Percentiles rank a stretch among this genome's conserved stretches.
Evolutionary conservation across 2,797 vertebrate species (phyloP).

Genomic region (Poeciliopsis gracilis): DNA sequence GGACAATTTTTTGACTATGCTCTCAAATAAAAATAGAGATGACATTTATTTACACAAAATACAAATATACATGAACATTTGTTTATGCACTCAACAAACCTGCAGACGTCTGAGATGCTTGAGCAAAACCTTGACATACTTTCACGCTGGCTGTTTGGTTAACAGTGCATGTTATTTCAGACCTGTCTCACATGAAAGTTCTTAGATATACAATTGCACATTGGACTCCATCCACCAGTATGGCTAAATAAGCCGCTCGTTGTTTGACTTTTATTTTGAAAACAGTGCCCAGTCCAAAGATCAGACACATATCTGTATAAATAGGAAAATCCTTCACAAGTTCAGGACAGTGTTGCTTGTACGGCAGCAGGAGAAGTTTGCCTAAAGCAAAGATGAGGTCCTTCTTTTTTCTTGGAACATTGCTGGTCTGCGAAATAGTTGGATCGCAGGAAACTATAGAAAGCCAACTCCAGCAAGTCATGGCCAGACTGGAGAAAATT

Average conservation of each 20-base stretch:
- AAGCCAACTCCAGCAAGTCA: not conserved
- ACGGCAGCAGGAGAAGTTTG: not conserved
- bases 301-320: not conserved
- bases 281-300: not conserved
- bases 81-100: not conserved
- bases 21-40: no score
- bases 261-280: not conserved
- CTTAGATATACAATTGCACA: not conserved
- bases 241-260: not conserved
- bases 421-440: constrained; percentile 5
- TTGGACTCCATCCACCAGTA: not conserved
- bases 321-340: no score
- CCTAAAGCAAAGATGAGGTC: not conserved
- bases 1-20: no score
- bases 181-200: not conserved
- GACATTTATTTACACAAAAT: no score
- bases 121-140: not conserved
- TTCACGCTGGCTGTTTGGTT: not conserved
- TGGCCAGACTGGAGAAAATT: not conserved
- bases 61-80: no score
- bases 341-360: not conserved
- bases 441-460: not conserved
- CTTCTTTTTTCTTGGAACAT: not conserved
- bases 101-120: not conserved
- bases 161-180: not conserved